A percentile compares a stretch with the other conserved stretches of the same genome.
phyloP scores from a whole-genome alignment of 2,797 vertebrate species.

The Silurus lanzhouensis region DNA sequence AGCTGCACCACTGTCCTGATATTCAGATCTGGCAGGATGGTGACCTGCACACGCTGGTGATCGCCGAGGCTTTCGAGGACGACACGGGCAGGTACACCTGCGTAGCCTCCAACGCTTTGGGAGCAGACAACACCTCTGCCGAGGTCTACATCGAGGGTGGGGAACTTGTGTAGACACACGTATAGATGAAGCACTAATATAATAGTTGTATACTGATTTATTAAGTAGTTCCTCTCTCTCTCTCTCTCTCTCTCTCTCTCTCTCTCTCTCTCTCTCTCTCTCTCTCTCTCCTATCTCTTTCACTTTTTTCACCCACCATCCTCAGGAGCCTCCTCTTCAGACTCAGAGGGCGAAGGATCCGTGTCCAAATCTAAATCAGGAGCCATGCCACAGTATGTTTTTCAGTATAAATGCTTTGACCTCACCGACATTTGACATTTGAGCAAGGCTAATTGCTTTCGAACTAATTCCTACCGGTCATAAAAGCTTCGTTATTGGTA shows the following conservation, averaged over 20 bases:
- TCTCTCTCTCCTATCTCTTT: neutral
- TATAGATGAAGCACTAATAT: neutral
- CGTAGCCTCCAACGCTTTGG: conserved; percentile 88
- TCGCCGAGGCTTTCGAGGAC: conserved; percentile 95
- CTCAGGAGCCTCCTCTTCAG: conserved; percentile 89
- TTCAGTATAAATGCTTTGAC: conserved; percentile 43
- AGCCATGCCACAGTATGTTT: conserved; percentile 95
- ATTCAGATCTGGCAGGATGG: conserved; percentile 87
- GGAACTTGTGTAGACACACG: conserved; percentile 12
- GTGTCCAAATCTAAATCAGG: conserved; percentile 80
- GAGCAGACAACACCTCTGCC: conserved; percentile 92
- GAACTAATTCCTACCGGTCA: neutral
- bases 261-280: neutral
- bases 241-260: conserved; percentile 27
- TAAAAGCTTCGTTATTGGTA: neutral
- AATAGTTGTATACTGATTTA: neutral
- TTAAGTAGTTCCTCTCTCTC: neutral
- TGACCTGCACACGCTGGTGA: conserved; percentile 88
- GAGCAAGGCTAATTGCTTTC: neutral
- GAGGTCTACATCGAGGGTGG: conserved; percentile 98
- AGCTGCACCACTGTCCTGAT: conserved; percentile 89
- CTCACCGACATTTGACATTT: conserved; percentile 22
- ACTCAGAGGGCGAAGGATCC: conserved; percentile 88
- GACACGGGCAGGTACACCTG: conserved; percentile 98
- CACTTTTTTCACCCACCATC: neutral